These are phyloP conservation scores for Alcedo atthis DNA, from an alignment of 2,797 vertebrate species.

Conservation along the genomic window DNA sequence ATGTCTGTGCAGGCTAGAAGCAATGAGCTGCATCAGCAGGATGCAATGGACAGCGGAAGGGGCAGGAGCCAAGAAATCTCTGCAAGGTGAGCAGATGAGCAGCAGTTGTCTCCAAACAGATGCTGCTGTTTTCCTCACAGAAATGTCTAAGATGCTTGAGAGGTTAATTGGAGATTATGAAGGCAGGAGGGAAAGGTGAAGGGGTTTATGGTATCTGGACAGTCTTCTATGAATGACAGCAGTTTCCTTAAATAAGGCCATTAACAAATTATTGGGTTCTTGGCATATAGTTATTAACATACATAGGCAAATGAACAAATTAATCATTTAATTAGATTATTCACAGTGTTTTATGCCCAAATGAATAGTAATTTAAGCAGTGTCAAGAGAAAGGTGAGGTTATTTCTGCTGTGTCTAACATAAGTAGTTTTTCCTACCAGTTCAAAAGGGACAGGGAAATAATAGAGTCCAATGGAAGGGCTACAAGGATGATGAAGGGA, in stretches of 20 bases:
- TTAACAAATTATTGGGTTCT: neutral
- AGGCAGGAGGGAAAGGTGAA: neutral
- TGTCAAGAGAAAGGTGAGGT: neutral
- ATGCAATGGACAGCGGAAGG: neutral
- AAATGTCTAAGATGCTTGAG: neutral
- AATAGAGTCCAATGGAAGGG: too few species aligned
- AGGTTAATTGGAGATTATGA: neutral
- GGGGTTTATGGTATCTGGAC: neutral
- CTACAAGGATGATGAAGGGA: too few species aligned
- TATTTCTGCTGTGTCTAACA: neutral
- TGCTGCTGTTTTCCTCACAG: neutral
- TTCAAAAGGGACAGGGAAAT: too few species aligned
- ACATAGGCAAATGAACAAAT: constrained; percentile 17
- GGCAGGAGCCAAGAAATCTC: neutral
- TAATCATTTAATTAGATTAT: constrained; percentile 31
- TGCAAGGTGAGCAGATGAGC: neutral
- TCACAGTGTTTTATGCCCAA: neutral
- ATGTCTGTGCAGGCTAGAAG: neutral
- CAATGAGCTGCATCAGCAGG: neutral
- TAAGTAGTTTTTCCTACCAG: neutral
- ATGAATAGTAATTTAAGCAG: neutral
- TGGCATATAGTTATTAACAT: neutral
- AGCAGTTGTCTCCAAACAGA: neutral
- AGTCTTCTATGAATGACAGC: neutral
- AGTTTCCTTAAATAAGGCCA: constrained; percentile 21